Base-by-base conservation (phyloP, 2,113 vertebrate genomes). In the Callorhinus ursinus region DNA sequence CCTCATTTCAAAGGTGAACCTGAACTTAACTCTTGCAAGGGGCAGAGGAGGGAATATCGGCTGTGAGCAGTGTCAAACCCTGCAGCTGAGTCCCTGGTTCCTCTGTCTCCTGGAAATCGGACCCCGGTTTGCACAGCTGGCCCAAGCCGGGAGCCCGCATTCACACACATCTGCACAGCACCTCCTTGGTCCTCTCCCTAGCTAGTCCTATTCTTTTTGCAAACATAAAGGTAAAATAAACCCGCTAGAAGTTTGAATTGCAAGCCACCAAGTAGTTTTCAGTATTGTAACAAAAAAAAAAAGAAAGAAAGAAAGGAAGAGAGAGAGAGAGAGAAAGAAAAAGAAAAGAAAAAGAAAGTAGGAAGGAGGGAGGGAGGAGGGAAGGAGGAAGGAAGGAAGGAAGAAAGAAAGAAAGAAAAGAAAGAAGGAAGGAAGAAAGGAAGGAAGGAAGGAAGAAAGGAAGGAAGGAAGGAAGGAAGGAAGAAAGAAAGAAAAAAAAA, bases 101-200 rank as follows among this genome's bases (percentile, higher is more conserved):
- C 33, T 4, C 11, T 4, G 0, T 18, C 71, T 33, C 18, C 51
- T 9, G 2, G 11, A 31, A 46, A 3, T 0, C 6, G 61, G 8
- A 65, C 11, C 57, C 26, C 26, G 0, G 15, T 19, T 46, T n/a
- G 36, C 19, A 26, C 7, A 10, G 21, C 10, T 8, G 24, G 21
- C 71, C 22, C 31, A 10, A 3, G 53, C 42, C 9, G 33, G 39
- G 36, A 4, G 0, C 15, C 76, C 0, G 28, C 7, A 4, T 2
- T 28, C 24, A 39, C 3, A 0, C 1, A 4, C 3, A 0, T 59
- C 59, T 77, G 15, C n/a, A 11, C 31, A 0, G 4, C 15, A 28
- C 9, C 67, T 42, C 49, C 49, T 42, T 4, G 4, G 0, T 15
- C 74, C 33, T 61, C 53, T 57, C 69, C 83, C 46, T 7, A 36